A percentile compares a stretch with the other conserved stretches of the same genome.
Conservation (phyloP, 1,140 invertebrate genomes). For the Halyomorpha halys region DNA sequence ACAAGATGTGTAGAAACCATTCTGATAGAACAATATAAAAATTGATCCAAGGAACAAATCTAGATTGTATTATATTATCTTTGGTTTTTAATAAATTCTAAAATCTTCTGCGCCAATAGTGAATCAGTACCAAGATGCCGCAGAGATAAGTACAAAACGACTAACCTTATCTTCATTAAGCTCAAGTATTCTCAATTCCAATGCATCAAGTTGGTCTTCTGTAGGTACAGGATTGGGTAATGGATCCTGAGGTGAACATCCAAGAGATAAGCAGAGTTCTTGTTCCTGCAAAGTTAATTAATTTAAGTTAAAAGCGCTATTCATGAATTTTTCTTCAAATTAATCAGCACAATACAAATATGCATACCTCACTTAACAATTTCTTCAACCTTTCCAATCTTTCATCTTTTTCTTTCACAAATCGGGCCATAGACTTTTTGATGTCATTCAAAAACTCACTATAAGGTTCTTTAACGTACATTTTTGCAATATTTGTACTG, state of each 20-base stretch:
- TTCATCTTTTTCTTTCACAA: conserved; percentile 1
- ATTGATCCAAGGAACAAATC: too few relatives aligned
- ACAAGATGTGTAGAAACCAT: too few relatives aligned
- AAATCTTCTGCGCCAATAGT: too few relatives aligned
- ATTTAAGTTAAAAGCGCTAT: neutral
- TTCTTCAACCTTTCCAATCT: conserved; percentile 5
- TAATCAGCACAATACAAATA: neutral
- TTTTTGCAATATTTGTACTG: neutral
- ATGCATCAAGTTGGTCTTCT: conserved; percentile 1
- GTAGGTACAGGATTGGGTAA: neutral
- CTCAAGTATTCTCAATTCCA: neutral
- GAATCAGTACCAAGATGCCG: too few relatives aligned
- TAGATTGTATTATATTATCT: too few relatives aligned
- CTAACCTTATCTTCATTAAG: conserved; percentile 14
- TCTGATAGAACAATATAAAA: too few relatives aligned
- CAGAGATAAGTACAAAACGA: too few relatives aligned
- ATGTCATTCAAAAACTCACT: neutral
- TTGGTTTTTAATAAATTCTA: too few relatives aligned
- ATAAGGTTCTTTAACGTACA: neutral
- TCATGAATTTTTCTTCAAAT: neutral
- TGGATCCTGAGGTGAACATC: neutral
- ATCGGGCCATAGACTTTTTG: neutral
- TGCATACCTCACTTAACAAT: neutral
- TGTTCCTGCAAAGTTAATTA: conserved; percentile 6
- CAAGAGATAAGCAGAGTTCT: neutral